Percentiles rank a stretch among this genome's conserved stretches.
Evolutionary conservation across 2,113 vertebrate species (phyloP).

Genomic region (Xyrauchen texanus): DNA sequence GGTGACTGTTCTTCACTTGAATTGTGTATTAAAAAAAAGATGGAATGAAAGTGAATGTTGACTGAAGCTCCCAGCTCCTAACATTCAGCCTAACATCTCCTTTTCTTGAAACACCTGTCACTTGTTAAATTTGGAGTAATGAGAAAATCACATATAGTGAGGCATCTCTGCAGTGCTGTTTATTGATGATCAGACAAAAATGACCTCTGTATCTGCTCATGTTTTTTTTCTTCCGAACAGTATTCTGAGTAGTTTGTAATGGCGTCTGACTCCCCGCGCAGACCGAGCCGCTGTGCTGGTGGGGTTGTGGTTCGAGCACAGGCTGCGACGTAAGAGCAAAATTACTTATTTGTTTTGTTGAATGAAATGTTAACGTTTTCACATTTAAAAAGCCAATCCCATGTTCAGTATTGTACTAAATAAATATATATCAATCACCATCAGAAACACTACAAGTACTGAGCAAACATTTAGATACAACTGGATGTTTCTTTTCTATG

Average conservation of each 20-base stretch:
- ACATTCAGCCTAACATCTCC: too few species aligned
- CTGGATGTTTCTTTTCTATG: not conserved
- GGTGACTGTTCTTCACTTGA: too few species aligned
- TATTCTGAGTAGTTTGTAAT: slow-evolving; percentile 66
- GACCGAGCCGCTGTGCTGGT: slow-evolving; percentile 92
- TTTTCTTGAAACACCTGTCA: too few species aligned
- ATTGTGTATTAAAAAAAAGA: too few species aligned
- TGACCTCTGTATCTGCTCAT: not conserved
- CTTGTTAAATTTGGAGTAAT: too few species aligned
- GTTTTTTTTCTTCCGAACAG: slow-evolving; percentile 29
- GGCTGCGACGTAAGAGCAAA: slow-evolving; percentile 90
- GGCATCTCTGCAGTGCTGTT: too few species aligned
- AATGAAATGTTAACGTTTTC: not conserved
- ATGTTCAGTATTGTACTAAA: not conserved
- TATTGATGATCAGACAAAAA: too few species aligned
- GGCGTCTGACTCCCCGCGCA: slow-evolving; percentile 94
- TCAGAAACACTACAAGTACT: not conserved
- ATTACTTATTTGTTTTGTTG: not conserved
- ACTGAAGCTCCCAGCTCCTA: too few species aligned
- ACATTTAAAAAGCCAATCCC: not conserved
- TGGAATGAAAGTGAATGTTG: too few species aligned
- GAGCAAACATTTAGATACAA: too few species aligned
- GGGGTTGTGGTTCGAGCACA: slow-evolving; percentile 94
- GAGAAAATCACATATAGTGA: too few species aligned
- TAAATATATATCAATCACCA: not conserved